phyloP scores from a whole-genome alignment of 2,113 vertebrate species.

The Athene cunicularia region DNA sequence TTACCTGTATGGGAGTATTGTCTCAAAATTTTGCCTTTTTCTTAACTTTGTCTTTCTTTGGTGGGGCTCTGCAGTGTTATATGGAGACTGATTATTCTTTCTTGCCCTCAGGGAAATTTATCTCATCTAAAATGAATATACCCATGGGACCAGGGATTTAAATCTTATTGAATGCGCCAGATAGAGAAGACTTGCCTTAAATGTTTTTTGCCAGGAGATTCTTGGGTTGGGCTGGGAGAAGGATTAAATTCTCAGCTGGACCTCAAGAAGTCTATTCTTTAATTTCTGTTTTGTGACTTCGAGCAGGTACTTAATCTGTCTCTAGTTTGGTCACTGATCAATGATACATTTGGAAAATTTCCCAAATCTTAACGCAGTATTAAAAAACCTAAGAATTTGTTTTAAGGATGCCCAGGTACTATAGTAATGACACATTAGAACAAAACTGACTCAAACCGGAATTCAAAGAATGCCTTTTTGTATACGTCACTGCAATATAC shows the following conservation, averaged over 20 bases:
- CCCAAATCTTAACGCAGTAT: neutral
- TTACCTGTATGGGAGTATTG: neutral
- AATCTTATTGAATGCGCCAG: neutral
- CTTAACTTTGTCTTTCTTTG: neutral
- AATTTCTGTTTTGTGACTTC: neutral
- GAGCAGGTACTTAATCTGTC: neutral
- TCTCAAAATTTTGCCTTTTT: neutral
- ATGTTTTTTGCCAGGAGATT: neutral
- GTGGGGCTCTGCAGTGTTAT: neutral
- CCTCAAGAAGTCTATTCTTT: neutral
- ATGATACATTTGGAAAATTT: neutral
- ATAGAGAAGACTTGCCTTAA: neutral
- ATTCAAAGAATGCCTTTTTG: neutral
- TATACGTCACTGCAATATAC: neutral
- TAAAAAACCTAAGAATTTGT: neutral
- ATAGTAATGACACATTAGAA: neutral
- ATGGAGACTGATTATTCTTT: neutral
- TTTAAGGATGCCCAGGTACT: neutral
- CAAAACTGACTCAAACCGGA: neutral
- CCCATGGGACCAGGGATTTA: neutral
- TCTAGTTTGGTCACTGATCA: neutral
- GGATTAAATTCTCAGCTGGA: neutral
- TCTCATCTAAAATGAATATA: neutral
- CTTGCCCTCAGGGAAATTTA: neutral
- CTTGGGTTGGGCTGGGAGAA: neutral